These are phyloP conservation scores for Callocephalon fimbriatum DNA, from an alignment of 2,113 vertebrate species.

Conservation along the genomic window DNA sequence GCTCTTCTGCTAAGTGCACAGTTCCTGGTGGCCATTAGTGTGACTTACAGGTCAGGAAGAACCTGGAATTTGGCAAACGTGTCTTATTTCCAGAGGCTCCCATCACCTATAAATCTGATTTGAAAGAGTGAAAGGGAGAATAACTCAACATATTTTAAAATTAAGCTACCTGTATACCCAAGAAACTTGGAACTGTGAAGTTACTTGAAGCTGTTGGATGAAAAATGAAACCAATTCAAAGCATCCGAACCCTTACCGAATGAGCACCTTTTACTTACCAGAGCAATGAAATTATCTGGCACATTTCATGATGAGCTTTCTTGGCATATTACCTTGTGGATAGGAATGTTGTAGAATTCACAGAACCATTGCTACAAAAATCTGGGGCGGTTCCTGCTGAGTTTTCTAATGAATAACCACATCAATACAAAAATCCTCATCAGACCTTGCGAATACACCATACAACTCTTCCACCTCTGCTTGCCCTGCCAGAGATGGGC, in stretches of 20 bases:
- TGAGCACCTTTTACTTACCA: neutral
- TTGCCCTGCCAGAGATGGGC: neutral
- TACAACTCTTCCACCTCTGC: neutral
- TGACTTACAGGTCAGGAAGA: constrained; percentile 52
- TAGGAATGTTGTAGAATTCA: neutral
- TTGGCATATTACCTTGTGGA: neutral
- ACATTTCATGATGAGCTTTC: neutral
- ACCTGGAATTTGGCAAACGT: neutral
- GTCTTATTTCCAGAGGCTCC: neutral
- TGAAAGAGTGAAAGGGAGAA: neutral
- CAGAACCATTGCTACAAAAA: neutral
- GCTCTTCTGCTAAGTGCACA: constrained; percentile 38
- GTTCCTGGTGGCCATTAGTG: constrained; percentile 5
- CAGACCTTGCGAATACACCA: neutral
- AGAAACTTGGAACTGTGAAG: neutral
- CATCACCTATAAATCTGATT: neutral
- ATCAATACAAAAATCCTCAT: neutral
- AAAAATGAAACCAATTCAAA: neutral
- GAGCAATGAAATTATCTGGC: neutral
- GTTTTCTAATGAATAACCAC: neutral
- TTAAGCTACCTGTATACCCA: neutral
- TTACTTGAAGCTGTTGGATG: neutral
- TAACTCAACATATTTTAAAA: neutral
- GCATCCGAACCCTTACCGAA: neutral
- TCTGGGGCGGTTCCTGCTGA: neutral